Conservation (phyloP, 2,888 invertebrate species). For the Hypsopygia costalis region DNA sequence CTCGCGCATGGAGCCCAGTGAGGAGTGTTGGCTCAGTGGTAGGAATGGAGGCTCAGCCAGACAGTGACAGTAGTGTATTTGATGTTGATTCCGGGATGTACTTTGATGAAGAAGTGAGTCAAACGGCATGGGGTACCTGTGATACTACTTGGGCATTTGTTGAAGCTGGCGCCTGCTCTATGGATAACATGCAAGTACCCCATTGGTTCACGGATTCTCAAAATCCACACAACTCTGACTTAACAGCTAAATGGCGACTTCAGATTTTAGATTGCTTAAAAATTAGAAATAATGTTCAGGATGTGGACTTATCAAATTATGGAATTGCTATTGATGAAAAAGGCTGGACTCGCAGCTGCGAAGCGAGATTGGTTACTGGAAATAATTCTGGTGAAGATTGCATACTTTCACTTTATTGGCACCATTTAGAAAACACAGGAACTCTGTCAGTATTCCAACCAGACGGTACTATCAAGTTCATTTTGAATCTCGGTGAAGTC, state of each 20-base stretch:
- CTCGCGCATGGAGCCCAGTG: slow-evolving; percentile 93
- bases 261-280: slow-evolving; percentile 86
- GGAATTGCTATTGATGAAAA: slow-evolving; percentile 91
- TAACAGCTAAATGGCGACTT: slow-evolving; percentile 87
- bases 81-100: slow-evolving; percentile 90
- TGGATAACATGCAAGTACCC: slow-evolving; percentile 87
- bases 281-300: slow-evolving; percentile 69
- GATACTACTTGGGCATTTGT: slow-evolving; percentile 91
- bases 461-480: slow-evolving; percentile 88
- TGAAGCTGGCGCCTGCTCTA: slow-evolving; percentile 88
- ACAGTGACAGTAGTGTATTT: slow-evolving; percentile 90
- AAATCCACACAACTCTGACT: slow-evolving; percentile 81
- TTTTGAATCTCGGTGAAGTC: slow-evolving; percentile 87
- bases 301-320: slow-evolving; percentile 81
- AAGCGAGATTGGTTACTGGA: slow-evolving; percentile 84
- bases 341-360: slow-evolving; percentile 92
- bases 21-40: slow-evolving; percentile 91
- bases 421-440: slow-evolving; percentile 85
- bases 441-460: slow-evolving; percentile 88
- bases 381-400: slow-evolving; percentile 85
- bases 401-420: slow-evolving; percentile 90
- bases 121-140: slow-evolving; percentile 89
- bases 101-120: slow-evolving; percentile 88
- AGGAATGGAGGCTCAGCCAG: slow-evolving; percentile 92
- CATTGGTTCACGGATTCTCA: slow-evolving; percentile 87